Base-by-base conservation (phyloP, 2,797 vertebrate genomes). In the Phrynocephalus forsythii region DNA sequence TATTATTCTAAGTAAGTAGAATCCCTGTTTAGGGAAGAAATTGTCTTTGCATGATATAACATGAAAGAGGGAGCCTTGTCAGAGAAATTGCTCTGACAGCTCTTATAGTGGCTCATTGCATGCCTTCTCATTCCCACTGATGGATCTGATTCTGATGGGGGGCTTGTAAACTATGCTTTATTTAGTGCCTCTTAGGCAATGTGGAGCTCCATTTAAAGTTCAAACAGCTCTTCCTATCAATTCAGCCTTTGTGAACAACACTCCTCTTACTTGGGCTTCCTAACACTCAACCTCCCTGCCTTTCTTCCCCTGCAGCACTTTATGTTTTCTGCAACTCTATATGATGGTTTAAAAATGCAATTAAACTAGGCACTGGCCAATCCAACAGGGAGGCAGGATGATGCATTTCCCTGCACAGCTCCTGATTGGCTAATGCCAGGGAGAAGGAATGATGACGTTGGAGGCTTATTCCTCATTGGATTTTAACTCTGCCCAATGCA, bases 1-100 rank as follows among this genome's bases (percentile, higher is more conserved):
- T 28, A 52, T 86, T 15, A 83, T 86, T 91, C 93, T 93, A 89
- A 85, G 88, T 92, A 87, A 94, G 88, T 89, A 81, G 24, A 93
- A 84, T 86, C 90, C 88, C 86, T 89, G 71, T 79, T 87, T 68
- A 76, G 87, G 92, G 76, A 91, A 92, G 38, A 30, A 80, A 63
- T 5, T 2, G 3, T 8, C 79, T 92, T 85, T 0, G 0, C 77
- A 67, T 50, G 4, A 79, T 69, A 88, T 76, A 69, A 87, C 88
- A 85, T 7, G 10, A 56, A 87, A 90, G 89, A 89, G 9, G 48
- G n/a, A 60, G n/a, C 85, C 77, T 84, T 84, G 69, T 90, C 71
- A 84, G 33, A 75, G 63, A 63, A 90, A 90, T 87, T 80, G 77
- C 28, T 89, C 68, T 0, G 0, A 10, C 1, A 63, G 24, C 69